These are phyloP conservation scores for Harpalus rubripes DNA, from an alignment of 2,888 invertebrate species.

Conservation along the genomic window DNA sequence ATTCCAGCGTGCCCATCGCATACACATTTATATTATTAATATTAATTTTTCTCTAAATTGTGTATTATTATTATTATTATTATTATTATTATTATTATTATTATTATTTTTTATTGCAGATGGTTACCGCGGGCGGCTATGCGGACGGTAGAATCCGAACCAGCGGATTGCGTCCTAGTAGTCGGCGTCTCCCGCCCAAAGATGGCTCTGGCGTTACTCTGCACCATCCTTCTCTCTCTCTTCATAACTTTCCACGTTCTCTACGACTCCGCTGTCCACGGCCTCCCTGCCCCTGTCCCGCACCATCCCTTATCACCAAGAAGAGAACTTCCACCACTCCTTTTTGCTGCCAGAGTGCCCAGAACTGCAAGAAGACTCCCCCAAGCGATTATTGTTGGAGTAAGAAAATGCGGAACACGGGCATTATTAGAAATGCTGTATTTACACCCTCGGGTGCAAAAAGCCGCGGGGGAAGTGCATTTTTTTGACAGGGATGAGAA, in stretches of 20 bases:
- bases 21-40: no score
- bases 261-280: conserved; percentile 91
- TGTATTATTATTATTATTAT: no score
- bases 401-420: conserved; percentile 97
- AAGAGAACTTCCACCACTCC: conserved; percentile 73
- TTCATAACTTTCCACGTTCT: conserved; percentile 92
- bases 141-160: conserved; percentile 90
- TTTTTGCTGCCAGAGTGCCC: conserved; percentile 76
- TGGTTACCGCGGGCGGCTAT: conserved; percentile 91
- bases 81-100: no score
- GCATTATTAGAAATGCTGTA: conserved; percentile 98
- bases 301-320: conserved; percentile 76
- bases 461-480: conserved; percentile 96
- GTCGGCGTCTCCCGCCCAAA: conserved; percentile 92
- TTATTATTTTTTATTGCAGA: conserved; percentile 77
- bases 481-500: conserved; percentile 98
- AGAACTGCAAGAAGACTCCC: conserved; percentile 84
- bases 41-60: no score
- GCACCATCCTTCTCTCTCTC: conserved; percentile 88
- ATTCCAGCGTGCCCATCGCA: no score
- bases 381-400: conserved; percentile 95
- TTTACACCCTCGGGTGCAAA: conserved; percentile 94
- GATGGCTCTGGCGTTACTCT: conserved; percentile 89
- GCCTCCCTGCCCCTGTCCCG: conserved; percentile 82
- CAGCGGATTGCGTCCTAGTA: conserved; percentile 91